Conservation (phyloP, 2,113 vertebrate genomes). For the Thryonomys swinderianus region DNA sequence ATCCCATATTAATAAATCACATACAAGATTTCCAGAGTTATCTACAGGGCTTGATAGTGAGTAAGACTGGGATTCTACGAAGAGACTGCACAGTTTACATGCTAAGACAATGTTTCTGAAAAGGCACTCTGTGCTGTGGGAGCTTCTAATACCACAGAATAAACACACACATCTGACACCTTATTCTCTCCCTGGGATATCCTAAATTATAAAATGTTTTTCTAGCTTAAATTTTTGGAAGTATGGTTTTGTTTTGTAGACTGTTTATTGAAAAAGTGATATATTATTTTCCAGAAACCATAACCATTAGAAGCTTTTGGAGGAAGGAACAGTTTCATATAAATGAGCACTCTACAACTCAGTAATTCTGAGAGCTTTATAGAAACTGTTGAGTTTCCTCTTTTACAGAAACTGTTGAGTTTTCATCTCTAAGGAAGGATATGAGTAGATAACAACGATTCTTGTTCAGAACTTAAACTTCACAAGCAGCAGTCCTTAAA, state of each 20-base stretch:
- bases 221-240: not conserved
- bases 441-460: not conserved
- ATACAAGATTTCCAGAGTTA: not conserved
- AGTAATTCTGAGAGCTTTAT: not conserved
- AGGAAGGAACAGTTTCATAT: not conserved
- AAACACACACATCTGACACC: rapidly evolving
- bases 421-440: not conserved
- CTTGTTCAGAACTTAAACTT: slow-evolving; percentile 48
- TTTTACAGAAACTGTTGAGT: not conserved
- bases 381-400: slow-evolving; percentile 18
- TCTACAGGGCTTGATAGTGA: not conserved
- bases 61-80: not conserved
- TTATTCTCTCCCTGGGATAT: not conserved
- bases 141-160: not conserved
- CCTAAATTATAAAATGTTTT: slow-evolving; percentile 1
- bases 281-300: slow-evolving; percentile 26
- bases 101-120: not conserved
- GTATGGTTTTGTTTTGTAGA: not conserved
- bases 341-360: not conserved
- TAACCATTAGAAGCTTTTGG: slow-evolving; percentile 25
- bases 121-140: not conserved
- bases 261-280: not conserved
- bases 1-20: not conserved
- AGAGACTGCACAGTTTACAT: not conserved
- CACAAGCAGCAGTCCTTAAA: not conserved